Conservation (phyloP, 2,113 vertebrate species). For the Epinephelus moara region DNA sequence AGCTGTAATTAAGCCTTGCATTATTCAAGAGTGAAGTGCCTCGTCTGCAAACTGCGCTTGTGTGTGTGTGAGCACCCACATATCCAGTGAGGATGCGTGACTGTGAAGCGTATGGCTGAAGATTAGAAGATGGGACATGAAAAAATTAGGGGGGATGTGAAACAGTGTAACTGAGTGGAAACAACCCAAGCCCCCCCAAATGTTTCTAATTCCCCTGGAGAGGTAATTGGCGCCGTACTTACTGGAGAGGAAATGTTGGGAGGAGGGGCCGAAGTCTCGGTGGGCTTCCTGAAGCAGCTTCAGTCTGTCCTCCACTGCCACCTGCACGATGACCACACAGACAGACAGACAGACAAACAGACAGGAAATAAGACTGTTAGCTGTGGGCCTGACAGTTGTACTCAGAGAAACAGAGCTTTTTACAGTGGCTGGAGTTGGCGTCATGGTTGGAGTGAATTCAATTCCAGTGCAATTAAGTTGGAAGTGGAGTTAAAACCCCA, state of each 20-base stretch:
- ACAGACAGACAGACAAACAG: constrained; percentile 36
- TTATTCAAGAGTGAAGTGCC: constrained; percentile 72
- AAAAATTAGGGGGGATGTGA: neutral
- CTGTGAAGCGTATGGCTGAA: constrained; percentile 2
- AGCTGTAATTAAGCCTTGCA: constrained; percentile 73
- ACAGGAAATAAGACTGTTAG: constrained; percentile 23
- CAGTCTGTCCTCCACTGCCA: constrained; percentile 93
- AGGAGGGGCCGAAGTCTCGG: constrained; percentile 94
- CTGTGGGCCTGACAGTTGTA: constrained; percentile 5
- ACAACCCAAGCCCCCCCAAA: neutral
- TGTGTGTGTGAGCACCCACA: neutral
- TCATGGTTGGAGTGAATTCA: constrained; percentile 48
- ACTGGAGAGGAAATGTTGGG: constrained; percentile 98
- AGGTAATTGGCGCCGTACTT: constrained; percentile 77
- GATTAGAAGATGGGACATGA: constrained; percentile 22
- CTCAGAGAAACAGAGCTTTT: constrained; percentile 27
- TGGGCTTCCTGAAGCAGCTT: constrained; percentile 95
- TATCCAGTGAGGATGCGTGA: neutral
- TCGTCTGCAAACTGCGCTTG: constrained; percentile 31
- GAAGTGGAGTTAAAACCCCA: constrained; percentile 23
- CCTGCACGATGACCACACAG: constrained; percentile 78
- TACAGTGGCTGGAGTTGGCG: constrained; percentile 30
- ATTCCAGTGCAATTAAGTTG: constrained; percentile 41
- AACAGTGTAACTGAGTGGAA: constrained; percentile 29
- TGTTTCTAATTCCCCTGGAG: constrained; percentile 7